These are phyloP conservation scores for Corydoras sp. DNA, from an alignment of 2,113 vertebrate genomes.

Conservation along the genomic window DNA sequence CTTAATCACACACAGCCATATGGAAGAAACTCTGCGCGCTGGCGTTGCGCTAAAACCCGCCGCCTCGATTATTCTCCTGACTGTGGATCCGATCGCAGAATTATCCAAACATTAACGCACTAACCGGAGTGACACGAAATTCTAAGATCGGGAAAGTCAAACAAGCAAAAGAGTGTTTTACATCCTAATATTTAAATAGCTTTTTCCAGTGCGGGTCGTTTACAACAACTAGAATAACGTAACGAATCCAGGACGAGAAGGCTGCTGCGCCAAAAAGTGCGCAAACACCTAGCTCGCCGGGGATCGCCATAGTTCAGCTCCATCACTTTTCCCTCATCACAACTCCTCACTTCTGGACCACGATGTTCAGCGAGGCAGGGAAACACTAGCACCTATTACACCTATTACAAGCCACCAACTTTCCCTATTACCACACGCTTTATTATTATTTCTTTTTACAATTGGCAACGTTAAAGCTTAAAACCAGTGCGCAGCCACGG, in stretches of 20 bases:
- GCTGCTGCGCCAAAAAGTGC: slow-evolving; percentile 31
- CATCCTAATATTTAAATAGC: too few relatives aligned
- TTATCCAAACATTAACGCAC: neutral
- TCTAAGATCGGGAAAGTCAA: neutral
- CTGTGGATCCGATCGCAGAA: neutral
- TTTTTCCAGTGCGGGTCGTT: too few relatives aligned
- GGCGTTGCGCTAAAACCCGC: slow-evolving; percentile 22
- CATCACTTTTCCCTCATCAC: slow-evolving; percentile 32
- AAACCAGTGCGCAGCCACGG: too few relatives aligned
- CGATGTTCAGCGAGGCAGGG: slow-evolving; percentile 2
- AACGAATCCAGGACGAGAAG: neutral
- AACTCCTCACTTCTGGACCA: slow-evolving; percentile 26
- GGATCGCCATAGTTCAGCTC: slow-evolving; percentile 38
- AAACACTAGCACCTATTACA: neutral
- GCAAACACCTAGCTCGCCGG: slow-evolving; percentile 30
- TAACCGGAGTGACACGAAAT: neutral
- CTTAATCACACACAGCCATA: slow-evolving; percentile 74
- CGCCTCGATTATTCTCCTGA: neutral
- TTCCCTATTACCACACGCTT: neutral
- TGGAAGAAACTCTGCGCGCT: slow-evolving; percentile 62
- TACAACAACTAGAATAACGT: neutral
- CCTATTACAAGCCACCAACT: neutral
- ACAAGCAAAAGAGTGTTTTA: neutral
- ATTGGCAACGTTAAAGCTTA: neutral
- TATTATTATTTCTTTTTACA: too few relatives aligned